Evolutionary conservation across 2,888 invertebrate genomes (phyloP).

Genomic region (Belgica antarctica): DNA sequence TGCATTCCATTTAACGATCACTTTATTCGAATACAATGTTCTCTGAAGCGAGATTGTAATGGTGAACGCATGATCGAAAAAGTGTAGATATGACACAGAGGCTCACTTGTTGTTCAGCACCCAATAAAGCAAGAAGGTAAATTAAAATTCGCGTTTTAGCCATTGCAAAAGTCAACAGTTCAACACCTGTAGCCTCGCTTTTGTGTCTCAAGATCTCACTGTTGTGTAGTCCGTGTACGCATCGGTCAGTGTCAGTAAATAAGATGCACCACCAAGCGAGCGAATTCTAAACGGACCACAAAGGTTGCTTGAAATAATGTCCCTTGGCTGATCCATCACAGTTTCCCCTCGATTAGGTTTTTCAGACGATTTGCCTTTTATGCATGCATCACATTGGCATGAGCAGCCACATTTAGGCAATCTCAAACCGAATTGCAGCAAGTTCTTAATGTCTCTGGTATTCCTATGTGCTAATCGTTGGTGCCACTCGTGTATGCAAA

Average conservation of each 20-base stretch:
- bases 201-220: slow-evolving; percentile 45
- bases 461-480: not conserved
- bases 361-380: slow-evolving; percentile 48
- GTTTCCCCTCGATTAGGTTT: slow-evolving; percentile 45
- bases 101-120: too few relatives aligned
- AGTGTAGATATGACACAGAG: too few relatives aligned
- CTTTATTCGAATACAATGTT: slow-evolving; percentile 45
- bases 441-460: not conserved
- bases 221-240: slow-evolving; percentile 46
- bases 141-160: too few relatives aligned
- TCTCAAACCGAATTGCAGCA: not conserved
- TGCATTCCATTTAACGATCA: too few relatives aligned
- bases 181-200: slow-evolving; percentile 44
- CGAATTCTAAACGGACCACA: slow-evolving; percentile 50
- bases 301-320: slow-evolving; percentile 51
- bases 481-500: slow-evolving; percentile 29
- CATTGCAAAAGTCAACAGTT: too few relatives aligned
- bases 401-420: slow-evolving; percentile 10
- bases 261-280: slow-evolving; percentile 50
- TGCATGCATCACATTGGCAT: slow-evolving; percentile 46
- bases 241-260: slow-evolving; percentile 52
- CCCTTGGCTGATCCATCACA: slow-evolving; percentile 48
- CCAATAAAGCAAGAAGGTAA: too few relatives aligned
- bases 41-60: slow-evolving; percentile 44
- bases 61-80: too few relatives aligned